Base-by-base conservation (phyloP, 1,140 invertebrate genomes). In the Drosophila kepulauana region DNA sequence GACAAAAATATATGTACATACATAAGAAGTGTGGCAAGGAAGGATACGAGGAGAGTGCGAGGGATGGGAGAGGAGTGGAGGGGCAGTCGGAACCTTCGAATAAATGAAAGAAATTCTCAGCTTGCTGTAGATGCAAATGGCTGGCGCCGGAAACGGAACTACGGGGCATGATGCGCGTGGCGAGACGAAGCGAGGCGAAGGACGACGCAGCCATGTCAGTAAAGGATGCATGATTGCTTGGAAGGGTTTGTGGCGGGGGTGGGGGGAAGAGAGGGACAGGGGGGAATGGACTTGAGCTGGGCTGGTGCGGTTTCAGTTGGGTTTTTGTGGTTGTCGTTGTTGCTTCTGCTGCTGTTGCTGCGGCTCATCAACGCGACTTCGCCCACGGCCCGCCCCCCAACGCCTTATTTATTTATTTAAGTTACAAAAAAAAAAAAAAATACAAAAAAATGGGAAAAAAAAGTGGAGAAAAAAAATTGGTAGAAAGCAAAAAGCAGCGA, bases 131-230 rank as follows among this genome's bases (percentile, higher is more conserved):
- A 89, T 89, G 85, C 85, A 89, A 89, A 89, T 89, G 81, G 86
- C 81, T 81, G 78, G 78, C 78, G 85, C 85, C 85, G 85, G 85
- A 89, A 89, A 88, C 85, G 85, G 85, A 88, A 88, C 81, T 88
- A 73, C 85, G 63, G 78, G 49, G 63, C 63, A 67, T 25, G 51
- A 38, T 28, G 48, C 13, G 46, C 13, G 49, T 3, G 35, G 51
- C 2, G 30, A 15, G 13, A 15, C 6, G 41, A 20, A 20, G 16
- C 16, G 16, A 48, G 20, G 70, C 5, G 56, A 65, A 45, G 48
- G 57, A 25, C 33, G 69, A 33, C 3, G 51, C 30, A 38, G 35
- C 52, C 54, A 58, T 70, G 81, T 75, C 81, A 78, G 74, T 20
- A 69, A 81, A 89, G 80, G 85, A 85, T 89, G 85, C 85, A 88